phyloP scores from a whole-genome alignment of 2,113 vertebrate genomes.

The Hassar affinis region DNA sequence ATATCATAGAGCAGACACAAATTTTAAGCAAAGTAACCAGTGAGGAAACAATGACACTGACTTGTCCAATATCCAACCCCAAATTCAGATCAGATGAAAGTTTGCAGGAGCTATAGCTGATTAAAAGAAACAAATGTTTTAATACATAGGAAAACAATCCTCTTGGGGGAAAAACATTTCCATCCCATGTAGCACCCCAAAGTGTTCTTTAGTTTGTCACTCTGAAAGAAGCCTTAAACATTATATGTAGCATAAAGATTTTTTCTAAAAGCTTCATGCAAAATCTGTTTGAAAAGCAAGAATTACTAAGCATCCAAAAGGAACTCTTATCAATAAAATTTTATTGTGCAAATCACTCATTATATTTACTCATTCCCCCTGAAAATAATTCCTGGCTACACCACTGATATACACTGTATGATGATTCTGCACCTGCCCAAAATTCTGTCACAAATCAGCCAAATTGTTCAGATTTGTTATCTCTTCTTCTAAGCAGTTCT shows the following conservation, averaged over 20 bases:
- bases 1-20: not conserved
- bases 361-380: not conserved
- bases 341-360: not conserved
- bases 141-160: slow-evolving; percentile 62
- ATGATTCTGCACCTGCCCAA: not conserved
- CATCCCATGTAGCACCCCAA: slow-evolving; percentile 49
- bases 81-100: slow-evolving; percentile 71
- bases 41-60: slow-evolving; percentile 37
- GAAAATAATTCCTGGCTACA: slow-evolving; percentile 2
- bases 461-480: too few relatives aligned
- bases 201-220: not conserved
- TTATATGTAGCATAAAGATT: not conserved
- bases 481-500: not conserved
- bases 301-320: not conserved
- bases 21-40: not conserved
- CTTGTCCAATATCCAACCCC: slow-evolving; percentile 49
- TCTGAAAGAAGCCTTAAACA: not conserved
- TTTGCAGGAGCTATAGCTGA: slow-evolving; percentile 61
- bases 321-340: not conserved
- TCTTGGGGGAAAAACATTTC: not conserved
- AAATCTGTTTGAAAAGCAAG: not conserved
- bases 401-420: not conserved
- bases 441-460: too few relatives aligned
- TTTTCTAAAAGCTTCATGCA: not conserved
- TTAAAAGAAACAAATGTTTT: slow-evolving; percentile 67